Base-by-base conservation (phyloP, 2,888 invertebrate species). In the Conus canariensis region DNA sequence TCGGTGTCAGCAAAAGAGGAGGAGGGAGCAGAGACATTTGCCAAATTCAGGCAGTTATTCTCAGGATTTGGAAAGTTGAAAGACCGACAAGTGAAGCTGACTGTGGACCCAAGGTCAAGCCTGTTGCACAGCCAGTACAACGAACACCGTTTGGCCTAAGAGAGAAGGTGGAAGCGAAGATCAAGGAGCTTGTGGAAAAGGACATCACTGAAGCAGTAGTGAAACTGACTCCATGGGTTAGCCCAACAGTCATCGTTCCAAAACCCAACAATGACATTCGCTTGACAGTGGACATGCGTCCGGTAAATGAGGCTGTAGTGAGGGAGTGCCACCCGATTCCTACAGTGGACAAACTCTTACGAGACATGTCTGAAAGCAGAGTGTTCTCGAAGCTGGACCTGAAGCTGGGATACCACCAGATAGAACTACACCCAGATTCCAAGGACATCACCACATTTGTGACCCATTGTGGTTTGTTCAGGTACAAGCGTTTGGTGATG, bases 401-500 rank as follows among this genome's bases (percentile, higher is more conserved):
- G 16, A 64, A 64, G 64, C 1, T 64, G 64, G 7, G 4, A 10
- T 64, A 16, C 16, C 64, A 64, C 64, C 64, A 64, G 64, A 30
- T 30, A 30, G 30, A 30, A 30, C 30, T 45, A 4, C 45, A 45
- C 4, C 91, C 91, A 60, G 80, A 87, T 6, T 90, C 91, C 14
- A 25, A 87, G 22, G 58, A 70, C 30, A 90, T 90, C 16, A 90
- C 88, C 30, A 30, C 30, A 0, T 91, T 90, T 30, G 83, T 83
- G 10, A 87, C 88, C 16, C 91, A 92, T 30, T 19, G 60, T 22
- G 87, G 90, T 1, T n/a, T 91, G 59, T 90, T 74, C 80, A 58
- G 87, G 16, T 88, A 90, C 86, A 90, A 88, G 30, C n/a, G 88
- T 5, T 56, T 91, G 0, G 88, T 90, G 88, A 90, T 90, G 67